These are phyloP conservation scores for Potamilus streckersoni DNA, from an alignment of 1,140 invertebrate genomes.

Conservation along the genomic window DNA sequence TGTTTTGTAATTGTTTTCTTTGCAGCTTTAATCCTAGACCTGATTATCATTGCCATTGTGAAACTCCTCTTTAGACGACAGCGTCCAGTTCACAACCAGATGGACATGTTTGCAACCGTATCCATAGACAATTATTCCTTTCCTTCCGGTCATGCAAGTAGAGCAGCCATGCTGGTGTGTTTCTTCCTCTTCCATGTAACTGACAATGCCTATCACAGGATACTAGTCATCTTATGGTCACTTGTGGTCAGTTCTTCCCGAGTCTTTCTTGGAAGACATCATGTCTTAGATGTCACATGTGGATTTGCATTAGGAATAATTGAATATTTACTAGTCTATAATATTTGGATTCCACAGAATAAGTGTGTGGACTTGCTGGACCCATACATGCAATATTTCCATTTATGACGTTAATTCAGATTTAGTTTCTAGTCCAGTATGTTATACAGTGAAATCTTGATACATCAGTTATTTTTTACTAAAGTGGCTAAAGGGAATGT, in stretches of 20 bases:
- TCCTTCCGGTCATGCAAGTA: constrained; percentile 95
- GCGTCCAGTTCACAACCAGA: constrained; percentile 77
- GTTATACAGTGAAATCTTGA: no score
- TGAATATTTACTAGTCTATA: constrained; percentile 76
- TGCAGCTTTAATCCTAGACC: constrained; percentile 87
- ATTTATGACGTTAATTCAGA: constrained; percentile 37
- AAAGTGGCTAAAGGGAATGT: no score
- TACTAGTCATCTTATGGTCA: constrained; percentile 80
- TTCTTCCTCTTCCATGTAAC: constrained; percentile 61
- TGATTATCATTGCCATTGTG: constrained; percentile 82
- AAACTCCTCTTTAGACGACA: constrained; percentile 84
- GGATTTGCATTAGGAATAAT: constrained; percentile 83
- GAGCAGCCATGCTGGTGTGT: constrained; percentile 81
- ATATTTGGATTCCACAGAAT: constrained; percentile 47
- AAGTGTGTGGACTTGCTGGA: constrained; percentile 48
- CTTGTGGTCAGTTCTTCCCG: constrained; percentile 82
- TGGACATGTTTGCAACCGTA: constrained; percentile 75
- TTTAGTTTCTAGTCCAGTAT: no score
- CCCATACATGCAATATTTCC: constrained; percentile 56
- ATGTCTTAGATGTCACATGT: constrained; percentile 84
- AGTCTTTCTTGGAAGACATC: constrained; percentile 85
- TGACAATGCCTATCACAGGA: constrained; percentile 20
- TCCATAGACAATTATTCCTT: constrained; percentile 93
- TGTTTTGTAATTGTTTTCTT: constrained; percentile 47
- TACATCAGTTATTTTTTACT: no score